Percentiles rank a stretch among this genome's conserved stretches.
Conservation (phyloP, 2,888 invertebrate species). For the Proisotoma minuta region DNA sequence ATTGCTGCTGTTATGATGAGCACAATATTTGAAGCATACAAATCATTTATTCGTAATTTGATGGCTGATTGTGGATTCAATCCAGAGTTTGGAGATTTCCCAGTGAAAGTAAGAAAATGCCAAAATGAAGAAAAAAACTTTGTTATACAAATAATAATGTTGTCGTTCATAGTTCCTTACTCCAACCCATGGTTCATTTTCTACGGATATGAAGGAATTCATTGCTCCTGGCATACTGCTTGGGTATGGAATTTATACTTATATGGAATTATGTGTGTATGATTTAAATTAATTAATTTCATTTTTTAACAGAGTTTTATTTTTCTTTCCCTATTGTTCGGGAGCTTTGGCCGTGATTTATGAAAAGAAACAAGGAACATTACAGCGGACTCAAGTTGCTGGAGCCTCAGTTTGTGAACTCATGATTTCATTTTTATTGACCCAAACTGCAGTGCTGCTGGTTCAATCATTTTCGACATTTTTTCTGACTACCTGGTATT, state of each 20-base stretch:
- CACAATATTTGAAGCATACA: conserved; percentile 22
- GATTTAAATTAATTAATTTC: not conserved
- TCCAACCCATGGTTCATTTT: conserved; percentile 79
- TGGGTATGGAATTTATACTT: not conserved
- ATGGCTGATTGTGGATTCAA: conserved; percentile 26
- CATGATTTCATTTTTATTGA: conserved; percentile 28
- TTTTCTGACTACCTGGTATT: conserved; percentile 28
- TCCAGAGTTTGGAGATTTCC: conserved; percentile 31
- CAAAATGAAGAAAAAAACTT: not conserved
- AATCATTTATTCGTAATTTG: conserved; percentile 23
- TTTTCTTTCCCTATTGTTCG: conserved; percentile 31
- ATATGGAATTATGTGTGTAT: not conserved
- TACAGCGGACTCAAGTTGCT: conserved; percentile 25
- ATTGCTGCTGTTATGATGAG: conserved; percentile 3
- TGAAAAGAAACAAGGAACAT: conserved; percentile 31
- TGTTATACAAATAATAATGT: not conserved
- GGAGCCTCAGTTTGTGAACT: conserved; percentile 31
- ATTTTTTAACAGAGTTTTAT: conserved; percentile 20
- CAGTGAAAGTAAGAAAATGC: conserved; percentile 22
- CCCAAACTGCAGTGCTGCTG: conserved; percentile 28
- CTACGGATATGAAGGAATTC: conserved; percentile 92
- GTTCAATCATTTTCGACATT: conserved; percentile 33
- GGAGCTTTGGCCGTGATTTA: conserved; percentile 28
- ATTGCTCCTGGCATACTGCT: conserved; percentile 73
- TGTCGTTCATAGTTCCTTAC: conserved; percentile 49